Percentiles rank a stretch among this genome's conserved stretches.
phyloP scores from a whole-genome alignment of 2,113 vertebrate genomes.

The Nipponia nippon region DNA sequence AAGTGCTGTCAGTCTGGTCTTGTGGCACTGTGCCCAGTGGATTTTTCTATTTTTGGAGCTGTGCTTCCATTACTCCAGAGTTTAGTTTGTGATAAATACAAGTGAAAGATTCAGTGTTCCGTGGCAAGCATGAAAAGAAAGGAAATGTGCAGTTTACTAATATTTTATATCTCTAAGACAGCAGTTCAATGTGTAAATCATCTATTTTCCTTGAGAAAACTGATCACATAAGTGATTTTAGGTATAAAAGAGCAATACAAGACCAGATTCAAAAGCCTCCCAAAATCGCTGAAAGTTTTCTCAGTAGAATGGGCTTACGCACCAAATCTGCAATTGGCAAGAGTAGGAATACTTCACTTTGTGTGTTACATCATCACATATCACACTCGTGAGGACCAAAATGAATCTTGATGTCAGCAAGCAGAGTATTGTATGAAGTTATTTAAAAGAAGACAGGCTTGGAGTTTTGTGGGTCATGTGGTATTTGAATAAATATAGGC shows the following conservation, averaged over 20 bases:
- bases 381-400: neutral
- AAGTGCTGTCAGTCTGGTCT: neutral
- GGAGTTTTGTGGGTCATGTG: neutral
- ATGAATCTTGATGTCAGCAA: neutral
- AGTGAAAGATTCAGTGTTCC: neutral
- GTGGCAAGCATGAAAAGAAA: neutral
- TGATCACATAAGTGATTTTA: neutral
- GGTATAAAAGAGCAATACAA: neutral
- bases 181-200: neutral
- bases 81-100: neutral
- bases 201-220: neutral
- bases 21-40: neutral
- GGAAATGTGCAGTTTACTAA: neutral
- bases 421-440: neutral
- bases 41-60: neutral
- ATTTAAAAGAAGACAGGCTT: neutral
- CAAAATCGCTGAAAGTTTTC: neutral
- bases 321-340: neutral
- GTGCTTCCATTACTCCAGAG: neutral
- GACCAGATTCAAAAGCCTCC: neutral
- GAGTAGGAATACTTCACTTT: neutral
- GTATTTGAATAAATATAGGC: neutral
- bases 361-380: neutral
- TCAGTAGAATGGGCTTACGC: neutral
- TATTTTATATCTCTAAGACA: neutral